Conservation (phyloP, 1,140 invertebrate genomes). For the Scaptodrosophila lebanonensis region DNA sequence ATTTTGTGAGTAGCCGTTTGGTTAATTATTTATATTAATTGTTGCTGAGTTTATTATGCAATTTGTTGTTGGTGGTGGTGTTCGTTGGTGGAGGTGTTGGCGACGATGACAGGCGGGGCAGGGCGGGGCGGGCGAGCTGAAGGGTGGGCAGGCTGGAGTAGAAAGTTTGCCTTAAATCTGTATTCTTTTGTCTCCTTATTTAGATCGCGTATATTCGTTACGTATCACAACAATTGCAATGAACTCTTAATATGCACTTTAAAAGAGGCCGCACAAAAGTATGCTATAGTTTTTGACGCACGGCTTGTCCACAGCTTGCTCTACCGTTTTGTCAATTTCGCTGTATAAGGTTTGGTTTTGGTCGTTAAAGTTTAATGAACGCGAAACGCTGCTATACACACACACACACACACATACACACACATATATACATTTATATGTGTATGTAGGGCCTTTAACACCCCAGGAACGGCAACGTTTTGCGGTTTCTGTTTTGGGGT, state of each 20-base stretch:
- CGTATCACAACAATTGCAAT: slow-evolving; percentile 30
- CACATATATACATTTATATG: no score
- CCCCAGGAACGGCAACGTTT: slow-evolving; percentile 3
- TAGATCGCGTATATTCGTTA: no score
- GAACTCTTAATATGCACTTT: no score
- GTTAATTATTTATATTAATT: slow-evolving; percentile 1
- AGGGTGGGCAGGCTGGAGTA: slow-evolving; percentile 41
- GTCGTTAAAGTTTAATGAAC: slow-evolving; percentile 64
- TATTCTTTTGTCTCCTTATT: no score
- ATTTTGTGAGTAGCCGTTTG: slow-evolving; percentile 16
- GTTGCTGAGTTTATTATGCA: slow-evolving; percentile 17
- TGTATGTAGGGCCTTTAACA: no score
- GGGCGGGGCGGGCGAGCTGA: slow-evolving; percentile 46
- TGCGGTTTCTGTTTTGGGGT: slow-evolving; percentile 32
- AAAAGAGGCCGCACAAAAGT: no score
- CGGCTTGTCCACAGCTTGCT: not conserved
- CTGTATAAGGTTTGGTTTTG: slow-evolving; percentile 51
- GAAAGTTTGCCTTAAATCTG: no score
- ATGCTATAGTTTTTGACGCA: slow-evolving; percentile 11
- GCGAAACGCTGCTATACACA: slow-evolving; percentile 58
- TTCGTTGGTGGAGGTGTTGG: slow-evolving; percentile 40
- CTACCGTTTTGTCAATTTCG: slow-evolving; percentile 18
- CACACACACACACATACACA: no score
- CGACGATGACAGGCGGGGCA: slow-evolving; percentile 49
- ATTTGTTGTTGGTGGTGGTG: slow-evolving; percentile 43